Evolutionary conservation across 2,888 invertebrate genomes (phyloP).

Genomic region (Pediacus dermestoides): DNA sequence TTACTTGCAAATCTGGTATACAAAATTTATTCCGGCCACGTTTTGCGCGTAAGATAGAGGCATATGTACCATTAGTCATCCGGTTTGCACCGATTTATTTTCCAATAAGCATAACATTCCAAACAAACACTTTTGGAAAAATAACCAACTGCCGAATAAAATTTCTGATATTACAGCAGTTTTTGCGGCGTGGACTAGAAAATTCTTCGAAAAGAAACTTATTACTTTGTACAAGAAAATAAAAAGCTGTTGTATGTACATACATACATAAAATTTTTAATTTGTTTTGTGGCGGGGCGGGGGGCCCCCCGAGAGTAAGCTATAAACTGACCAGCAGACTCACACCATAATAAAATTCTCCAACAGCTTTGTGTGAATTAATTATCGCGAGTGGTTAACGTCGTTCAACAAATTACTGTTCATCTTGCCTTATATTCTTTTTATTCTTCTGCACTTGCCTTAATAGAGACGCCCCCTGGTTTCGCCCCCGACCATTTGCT

Average conservation of each 20-base stretch:
- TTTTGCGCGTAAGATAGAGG: background rate
- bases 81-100: background rate
- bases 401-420: slow-evolving; percentile 13
- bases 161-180: too few relatives aligned
- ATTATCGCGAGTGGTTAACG: slow-evolving; percentile 12
- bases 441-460: slow-evolving; percentile 7
- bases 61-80: background rate
- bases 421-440: slow-evolving; percentile 9
- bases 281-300: too few relatives aligned
- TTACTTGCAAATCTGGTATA: slow-evolving; percentile 1
- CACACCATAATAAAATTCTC: background rate
- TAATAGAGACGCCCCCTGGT: slow-evolving; percentile 8
- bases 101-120: background rate
- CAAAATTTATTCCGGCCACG: background rate
- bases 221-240: too few relatives aligned
- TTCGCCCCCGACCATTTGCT: too few relatives aligned
- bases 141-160: too few relatives aligned
- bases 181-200: too few relatives aligned
- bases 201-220: too few relatives aligned
- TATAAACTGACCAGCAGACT: too few relatives aligned
- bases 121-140: background rate
- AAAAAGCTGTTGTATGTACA: too few relatives aligned
- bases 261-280: too few relatives aligned
- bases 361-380: slow-evolving; percentile 15
- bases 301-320: too few relatives aligned